Evolutionary conservation across 2,888 invertebrate genomes (phyloP).

Genomic region (Abscondita cerata): DNA sequence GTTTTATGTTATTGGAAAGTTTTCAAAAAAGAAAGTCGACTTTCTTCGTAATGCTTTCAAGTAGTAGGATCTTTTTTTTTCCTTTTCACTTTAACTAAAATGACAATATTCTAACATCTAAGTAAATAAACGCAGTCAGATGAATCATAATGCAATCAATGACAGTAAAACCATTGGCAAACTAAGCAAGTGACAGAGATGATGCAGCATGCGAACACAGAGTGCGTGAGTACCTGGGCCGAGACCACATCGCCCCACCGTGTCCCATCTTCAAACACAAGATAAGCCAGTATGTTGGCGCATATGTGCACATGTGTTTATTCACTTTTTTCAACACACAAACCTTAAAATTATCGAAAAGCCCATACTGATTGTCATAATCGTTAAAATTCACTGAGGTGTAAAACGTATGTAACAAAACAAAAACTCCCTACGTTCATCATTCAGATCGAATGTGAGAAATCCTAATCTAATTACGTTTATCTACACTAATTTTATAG

Average conservation of each 20-base stretch:
- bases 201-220: constrained; percentile 61
- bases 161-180: constrained; percentile 52
- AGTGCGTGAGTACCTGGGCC: constrained; percentile 58
- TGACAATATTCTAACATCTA: constrained; percentile 53
- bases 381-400: background rate
- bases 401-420: background rate
- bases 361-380: background rate
- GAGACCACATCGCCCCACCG: constrained; percentile 48
- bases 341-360: constrained; percentile 1
- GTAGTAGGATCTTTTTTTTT: no score
- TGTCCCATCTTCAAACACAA: constrained; percentile 51
- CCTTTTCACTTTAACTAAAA: no score
- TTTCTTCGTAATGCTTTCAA: no score
- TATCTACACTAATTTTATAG: no score
- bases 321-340: constrained; percentile 26
- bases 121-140: constrained; percentile 37
- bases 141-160: constrained; percentile 45
- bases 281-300: constrained; percentile 45
- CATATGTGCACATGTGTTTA: constrained; percentile 30
- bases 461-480: no score
- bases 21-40: no score
- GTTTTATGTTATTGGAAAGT: no score
- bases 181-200: constrained; percentile 59
- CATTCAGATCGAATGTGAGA: no score
- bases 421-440: no score